These are phyloP conservation scores for Python bivittatus DNA, from an alignment of 2,113 vertebrate genomes.

Conservation along the genomic window DNA sequence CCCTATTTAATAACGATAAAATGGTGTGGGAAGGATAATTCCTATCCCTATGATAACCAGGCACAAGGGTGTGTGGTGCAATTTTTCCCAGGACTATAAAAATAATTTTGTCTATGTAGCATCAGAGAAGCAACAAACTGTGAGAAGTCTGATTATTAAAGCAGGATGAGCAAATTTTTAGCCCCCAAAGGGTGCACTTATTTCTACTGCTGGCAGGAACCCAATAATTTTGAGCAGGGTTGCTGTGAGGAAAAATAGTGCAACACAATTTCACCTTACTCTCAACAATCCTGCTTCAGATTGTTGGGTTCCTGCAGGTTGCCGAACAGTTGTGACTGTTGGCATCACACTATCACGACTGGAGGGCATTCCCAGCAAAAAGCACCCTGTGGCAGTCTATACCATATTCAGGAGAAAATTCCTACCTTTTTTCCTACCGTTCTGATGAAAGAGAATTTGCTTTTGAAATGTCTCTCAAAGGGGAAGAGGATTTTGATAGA, in stretches of 20 bases:
- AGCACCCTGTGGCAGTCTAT: neutral
- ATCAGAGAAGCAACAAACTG: neutral
- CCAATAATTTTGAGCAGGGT: neutral
- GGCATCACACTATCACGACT: neutral
- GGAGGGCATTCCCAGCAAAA: neutral
- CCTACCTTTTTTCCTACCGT: neutral
- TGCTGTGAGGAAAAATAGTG: neutral
- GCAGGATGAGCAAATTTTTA: neutral
- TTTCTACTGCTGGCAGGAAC: neutral
- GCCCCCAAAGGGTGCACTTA: neutral
- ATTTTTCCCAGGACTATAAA: neutral
- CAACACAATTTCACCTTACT: neutral
- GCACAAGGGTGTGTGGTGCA: neutral
- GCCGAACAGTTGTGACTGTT: neutral
- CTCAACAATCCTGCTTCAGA: neutral
- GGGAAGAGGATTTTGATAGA: neutral
- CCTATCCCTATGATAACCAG: neutral
- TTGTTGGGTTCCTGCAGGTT: neutral
- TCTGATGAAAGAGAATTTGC: neutral
- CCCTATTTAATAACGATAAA: neutral
- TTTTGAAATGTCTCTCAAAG: neutral
- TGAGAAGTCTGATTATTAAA: neutral
- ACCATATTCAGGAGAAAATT: neutral
- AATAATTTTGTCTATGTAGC: neutral
- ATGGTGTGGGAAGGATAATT: neutral